These are phyloP conservation scores for Otocyon megalotis DNA, from an alignment of 2,113 vertebrate species.

Conservation along the genomic window DNA sequence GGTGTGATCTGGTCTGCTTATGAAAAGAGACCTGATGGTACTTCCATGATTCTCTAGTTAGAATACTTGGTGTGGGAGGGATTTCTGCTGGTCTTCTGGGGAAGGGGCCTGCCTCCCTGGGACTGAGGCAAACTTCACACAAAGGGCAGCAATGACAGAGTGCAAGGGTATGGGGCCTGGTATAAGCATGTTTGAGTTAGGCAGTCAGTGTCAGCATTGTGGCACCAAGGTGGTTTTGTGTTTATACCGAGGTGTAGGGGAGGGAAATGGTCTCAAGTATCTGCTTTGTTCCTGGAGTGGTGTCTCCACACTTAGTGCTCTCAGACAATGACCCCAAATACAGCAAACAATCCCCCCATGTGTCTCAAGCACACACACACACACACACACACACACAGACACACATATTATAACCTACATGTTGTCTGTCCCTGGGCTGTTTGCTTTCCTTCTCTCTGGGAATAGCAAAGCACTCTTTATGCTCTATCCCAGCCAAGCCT, in stretches of 20 bases:
- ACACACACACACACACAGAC: too few species aligned
- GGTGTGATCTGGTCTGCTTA: neutral
- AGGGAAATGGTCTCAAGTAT: neutral
- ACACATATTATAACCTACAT: neutral
- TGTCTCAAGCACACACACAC: neutral
- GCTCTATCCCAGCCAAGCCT: neutral
- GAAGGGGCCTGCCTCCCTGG: neutral
- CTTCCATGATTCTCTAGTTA: neutral
- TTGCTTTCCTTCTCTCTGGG: neutral
- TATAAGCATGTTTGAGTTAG: neutral
- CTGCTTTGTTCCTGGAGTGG: neutral
- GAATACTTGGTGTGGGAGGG: neutral
- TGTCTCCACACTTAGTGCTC: neutral
- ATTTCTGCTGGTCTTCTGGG: neutral
- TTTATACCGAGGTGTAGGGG: neutral
- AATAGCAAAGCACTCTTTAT: neutral
- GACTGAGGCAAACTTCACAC: neutral
- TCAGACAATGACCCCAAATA: neutral
- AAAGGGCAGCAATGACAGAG: neutral
- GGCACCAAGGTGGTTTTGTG: neutral
- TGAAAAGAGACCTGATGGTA: neutral
- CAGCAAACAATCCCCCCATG: neutral
- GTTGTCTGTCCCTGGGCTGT: neutral
- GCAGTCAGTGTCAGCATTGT: neutral
- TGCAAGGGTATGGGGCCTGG: neutral